A percentile compares a stretch with the other conserved stretches of the same genome.
Conservation (phyloP, 2,888 invertebrate genomes). For the Drosophila anomalata region DNA sequence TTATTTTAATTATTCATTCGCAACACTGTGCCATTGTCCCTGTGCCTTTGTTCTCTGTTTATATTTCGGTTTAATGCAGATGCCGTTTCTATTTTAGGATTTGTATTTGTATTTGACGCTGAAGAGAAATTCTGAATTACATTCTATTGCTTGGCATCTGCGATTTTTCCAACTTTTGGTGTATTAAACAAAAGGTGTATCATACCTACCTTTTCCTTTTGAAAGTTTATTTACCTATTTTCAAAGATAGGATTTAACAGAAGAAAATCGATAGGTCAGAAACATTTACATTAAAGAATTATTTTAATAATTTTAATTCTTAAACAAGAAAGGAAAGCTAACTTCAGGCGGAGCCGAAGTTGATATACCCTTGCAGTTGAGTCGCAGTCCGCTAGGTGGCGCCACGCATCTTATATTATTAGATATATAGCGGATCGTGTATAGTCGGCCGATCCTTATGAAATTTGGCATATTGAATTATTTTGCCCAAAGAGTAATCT, state of each 20-base stretch:
- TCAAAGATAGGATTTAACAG: neutral
- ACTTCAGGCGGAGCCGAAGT: too few relatives aligned
- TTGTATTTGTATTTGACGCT: conserved; percentile 10
- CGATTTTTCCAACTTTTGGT: conserved; percentile 19
- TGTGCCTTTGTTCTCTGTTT: conserved; percentile 2
- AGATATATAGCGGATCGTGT: too few relatives aligned
- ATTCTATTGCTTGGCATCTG: neutral
- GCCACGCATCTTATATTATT: too few relatives aligned
- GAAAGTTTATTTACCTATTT: neutral
- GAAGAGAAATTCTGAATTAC: neutral
- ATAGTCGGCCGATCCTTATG: too few relatives aligned
- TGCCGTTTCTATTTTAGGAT: conserved; percentile 10
- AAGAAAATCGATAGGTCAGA: neutral
- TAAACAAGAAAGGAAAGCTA: too few relatives aligned
- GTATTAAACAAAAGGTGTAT: neutral
- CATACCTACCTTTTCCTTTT: neutral
- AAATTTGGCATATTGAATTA: too few relatives aligned
- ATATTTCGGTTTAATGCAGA: conserved; percentile 29
- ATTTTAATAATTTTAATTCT: too few relatives aligned
- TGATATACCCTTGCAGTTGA: too few relatives aligned
- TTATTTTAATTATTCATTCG: conserved; percentile 77
- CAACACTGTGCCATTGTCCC: conserved; percentile 72
- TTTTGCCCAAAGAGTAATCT: too few relatives aligned
- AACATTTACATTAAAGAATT: too few relatives aligned
- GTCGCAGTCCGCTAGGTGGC: too few relatives aligned